Evolutionary conservation across 2,113 vertebrate genomes (phyloP).

Genomic region (Nanorana parkeri): DNA sequence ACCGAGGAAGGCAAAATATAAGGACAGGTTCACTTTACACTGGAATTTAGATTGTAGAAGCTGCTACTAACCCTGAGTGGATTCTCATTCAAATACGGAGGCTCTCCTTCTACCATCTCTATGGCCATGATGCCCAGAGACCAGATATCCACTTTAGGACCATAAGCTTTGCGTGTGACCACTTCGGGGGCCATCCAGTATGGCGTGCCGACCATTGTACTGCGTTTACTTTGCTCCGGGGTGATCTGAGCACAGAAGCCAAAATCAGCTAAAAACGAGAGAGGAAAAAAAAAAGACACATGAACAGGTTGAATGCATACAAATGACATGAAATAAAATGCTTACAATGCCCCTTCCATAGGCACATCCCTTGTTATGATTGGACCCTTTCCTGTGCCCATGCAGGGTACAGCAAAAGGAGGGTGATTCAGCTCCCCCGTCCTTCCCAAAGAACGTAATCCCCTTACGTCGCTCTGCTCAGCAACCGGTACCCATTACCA

Average conservation of each 20-base stretch:
- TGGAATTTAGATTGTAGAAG: not conserved
- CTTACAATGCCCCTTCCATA: too few relatives aligned
- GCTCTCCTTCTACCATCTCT: conserved; percentile 96
- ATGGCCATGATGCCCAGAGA: conserved; percentile 98
- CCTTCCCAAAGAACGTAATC: too few relatives aligned
- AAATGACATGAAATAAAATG: too few relatives aligned
- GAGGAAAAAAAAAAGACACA: not conserved
- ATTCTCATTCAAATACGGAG: conserved; percentile 96
- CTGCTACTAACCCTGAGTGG: conserved; percentile 85
- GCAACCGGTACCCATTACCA: too few relatives aligned
- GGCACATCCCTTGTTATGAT: too few relatives aligned
- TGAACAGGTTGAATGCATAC: too few relatives aligned
- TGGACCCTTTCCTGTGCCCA: too few relatives aligned
- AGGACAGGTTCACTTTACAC: too few relatives aligned
- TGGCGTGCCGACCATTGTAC: conserved; percentile 97
- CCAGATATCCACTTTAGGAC: conserved; percentile 98
- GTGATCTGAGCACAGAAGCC: conserved; percentile 98
- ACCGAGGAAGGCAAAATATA: too few relatives aligned
- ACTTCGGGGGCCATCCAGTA: conserved; percentile 99
- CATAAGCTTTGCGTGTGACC: conserved; percentile 93
- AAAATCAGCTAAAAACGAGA: conserved; percentile 84
- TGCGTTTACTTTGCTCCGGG: conserved; percentile 96
- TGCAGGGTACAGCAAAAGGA: too few relatives aligned
- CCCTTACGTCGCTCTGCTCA: too few relatives aligned
- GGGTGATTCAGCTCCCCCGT: too few relatives aligned